Conservation (phyloP, 2,113 vertebrate species). For the Hyperopisus bebe region DNA sequence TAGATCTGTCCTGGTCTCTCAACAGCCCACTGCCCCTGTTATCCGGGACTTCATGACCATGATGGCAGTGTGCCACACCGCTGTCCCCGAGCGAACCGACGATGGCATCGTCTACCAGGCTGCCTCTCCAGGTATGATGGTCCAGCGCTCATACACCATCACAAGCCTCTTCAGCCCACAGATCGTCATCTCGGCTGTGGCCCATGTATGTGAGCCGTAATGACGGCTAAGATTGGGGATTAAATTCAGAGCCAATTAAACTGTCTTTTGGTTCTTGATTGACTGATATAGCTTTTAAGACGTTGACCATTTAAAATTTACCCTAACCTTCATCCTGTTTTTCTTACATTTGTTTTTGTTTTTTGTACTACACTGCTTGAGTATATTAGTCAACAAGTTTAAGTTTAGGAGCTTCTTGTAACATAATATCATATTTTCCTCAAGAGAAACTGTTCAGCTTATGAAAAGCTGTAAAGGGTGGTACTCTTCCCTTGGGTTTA, state of each 20-base stretch:
- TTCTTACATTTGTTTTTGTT: neutral
- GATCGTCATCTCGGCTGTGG: neutral
- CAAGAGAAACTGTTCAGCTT: neutral
- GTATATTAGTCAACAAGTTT: neutral
- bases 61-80: constrained; percentile 98
- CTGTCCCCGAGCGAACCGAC: constrained; percentile 80
- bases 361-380: neutral
- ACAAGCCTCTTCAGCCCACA: neutral
- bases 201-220: neutral
- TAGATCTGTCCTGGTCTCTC: constrained; percentile 3
- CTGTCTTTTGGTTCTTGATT: neutral
- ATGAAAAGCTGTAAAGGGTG: neutral
- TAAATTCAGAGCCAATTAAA: neutral
- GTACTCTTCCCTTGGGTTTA: neutral
- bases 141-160: neutral
- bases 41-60: constrained; percentile 98
- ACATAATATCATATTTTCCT: neutral
- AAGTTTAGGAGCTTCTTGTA: neutral
- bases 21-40: constrained; percentile 84
- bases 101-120: constrained; percentile 88
- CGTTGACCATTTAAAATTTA: neutral
- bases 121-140: constrained; percentile 83
- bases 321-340: neutral
- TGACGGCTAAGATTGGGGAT: neutral
- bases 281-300: neutral